A percentile compares a stretch with the other conserved stretches of the same genome.
phyloP scores from a whole-genome alignment of 2,797 vertebrate genomes.

The Sebastes vulpes region DNA sequence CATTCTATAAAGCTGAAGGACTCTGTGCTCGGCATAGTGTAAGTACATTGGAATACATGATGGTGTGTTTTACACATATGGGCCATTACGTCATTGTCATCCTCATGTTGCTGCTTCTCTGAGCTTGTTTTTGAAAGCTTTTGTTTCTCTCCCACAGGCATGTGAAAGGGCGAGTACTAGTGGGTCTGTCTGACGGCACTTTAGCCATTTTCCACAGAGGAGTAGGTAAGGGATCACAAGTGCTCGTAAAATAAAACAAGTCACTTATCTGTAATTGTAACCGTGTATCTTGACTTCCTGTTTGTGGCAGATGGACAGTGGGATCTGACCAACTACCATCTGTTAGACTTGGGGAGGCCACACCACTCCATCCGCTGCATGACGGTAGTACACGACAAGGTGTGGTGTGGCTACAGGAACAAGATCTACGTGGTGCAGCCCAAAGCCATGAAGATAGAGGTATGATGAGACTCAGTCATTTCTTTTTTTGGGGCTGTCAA shows the following conservation, averaged over 20 bases:
- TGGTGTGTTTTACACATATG: neutral
- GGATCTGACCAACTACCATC: constrained; percentile 98
- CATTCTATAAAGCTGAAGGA: constrained; percentile 98
- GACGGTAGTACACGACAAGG: constrained; percentile 97
- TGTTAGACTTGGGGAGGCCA: constrained; percentile 93
- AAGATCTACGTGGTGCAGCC: constrained; percentile 98
- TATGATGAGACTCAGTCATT: constrained; percentile 34
- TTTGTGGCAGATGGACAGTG: constrained; percentile 93
- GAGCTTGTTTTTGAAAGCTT: neutral
- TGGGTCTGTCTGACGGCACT: constrained; percentile 95
- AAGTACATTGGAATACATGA: constrained; percentile 72
- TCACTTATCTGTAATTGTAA: neutral
- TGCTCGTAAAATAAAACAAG: neutral
- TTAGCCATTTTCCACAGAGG: constrained; percentile 97
- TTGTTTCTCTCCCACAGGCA: constrained; percentile 85
- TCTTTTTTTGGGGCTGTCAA: neutral
- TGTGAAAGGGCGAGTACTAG: constrained; percentile 96
- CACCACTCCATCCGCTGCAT: constrained; percentile 98
- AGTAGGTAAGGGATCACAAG: constrained; percentile 85
- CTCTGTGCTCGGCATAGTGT: constrained; percentile 98
- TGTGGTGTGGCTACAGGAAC: constrained; percentile 98
- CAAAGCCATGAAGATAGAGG: constrained; percentile 98
- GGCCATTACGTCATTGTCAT: neutral
- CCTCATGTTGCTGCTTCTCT: neutral
- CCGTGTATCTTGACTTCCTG: neutral